A percentile compares a stretch with the other conserved stretches of the same genome.
phyloP scores from a whole-genome alignment of 2,888 invertebrate species.

The Epicampocera succincta region DNA sequence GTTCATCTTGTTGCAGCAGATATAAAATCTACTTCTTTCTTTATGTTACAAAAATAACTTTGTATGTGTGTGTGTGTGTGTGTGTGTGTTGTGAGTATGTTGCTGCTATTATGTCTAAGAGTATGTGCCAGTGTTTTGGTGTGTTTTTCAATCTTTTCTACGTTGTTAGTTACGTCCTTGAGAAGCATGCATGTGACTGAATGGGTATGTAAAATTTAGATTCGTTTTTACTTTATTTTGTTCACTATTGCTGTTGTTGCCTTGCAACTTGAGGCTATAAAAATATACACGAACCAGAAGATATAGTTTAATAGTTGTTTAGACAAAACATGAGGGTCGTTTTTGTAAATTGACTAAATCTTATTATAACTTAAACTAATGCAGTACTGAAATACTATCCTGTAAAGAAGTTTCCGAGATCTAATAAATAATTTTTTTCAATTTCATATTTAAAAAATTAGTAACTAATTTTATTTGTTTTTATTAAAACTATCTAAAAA shows the following conservation, averaged over 20 bases:
- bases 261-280: slow-evolving; percentile 40
- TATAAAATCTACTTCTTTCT: slow-evolving; percentile 44
- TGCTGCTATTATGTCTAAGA: neutral
- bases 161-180: slow-evolving; percentile 65
- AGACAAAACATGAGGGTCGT: slow-evolving; percentile 12
- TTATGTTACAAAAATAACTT: slow-evolving; percentile 58
- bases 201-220: slow-evolving; percentile 40
- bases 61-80: neutral
- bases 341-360: neutral
- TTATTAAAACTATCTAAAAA: no score
- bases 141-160: slow-evolving; percentile 25
- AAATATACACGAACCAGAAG: slow-evolving; percentile 15
- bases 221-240: slow-evolving; percentile 32
- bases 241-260: slow-evolving; percentile 40
- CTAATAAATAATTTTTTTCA: no score
- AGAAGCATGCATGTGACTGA: slow-evolving; percentile 47
- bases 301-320: slow-evolving; percentile 20
- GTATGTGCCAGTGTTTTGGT: neutral
- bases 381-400: no score
- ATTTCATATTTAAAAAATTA: no score
- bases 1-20: slow-evolving; percentile 55
- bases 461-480: no score
- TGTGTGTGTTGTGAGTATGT: slow-evolving; percentile 25
- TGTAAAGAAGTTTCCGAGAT: no score
- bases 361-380: no score